Conservation (phyloP, 2,797 vertebrate species). For the Rhinogobio ventralis region DNA sequence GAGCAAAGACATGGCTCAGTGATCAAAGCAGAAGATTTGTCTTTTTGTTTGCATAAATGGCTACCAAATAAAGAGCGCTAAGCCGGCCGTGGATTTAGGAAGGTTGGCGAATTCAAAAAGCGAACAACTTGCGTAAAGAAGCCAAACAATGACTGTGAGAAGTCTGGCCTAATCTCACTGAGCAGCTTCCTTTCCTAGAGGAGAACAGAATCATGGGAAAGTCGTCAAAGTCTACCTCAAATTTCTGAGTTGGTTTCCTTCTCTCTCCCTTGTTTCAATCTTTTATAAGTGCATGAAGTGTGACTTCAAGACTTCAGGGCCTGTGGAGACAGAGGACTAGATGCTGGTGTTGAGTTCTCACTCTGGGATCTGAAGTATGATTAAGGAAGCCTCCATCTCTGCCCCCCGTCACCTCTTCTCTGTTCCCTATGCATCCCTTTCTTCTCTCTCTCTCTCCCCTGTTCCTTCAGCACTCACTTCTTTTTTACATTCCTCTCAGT, state of each 20-base stretch:
- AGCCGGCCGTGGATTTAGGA: slow-evolving; percentile 54
- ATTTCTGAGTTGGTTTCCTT: slow-evolving; percentile 36
- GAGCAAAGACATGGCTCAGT: slow-evolving; percentile 65
- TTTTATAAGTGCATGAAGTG: slow-evolving; percentile 28
- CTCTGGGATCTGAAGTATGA: slow-evolving; percentile 55
- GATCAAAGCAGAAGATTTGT: slow-evolving; percentile 77
- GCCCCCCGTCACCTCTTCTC: slow-evolving; percentile 30
- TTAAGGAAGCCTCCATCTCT: slow-evolving; percentile 56
- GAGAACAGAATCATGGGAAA: slow-evolving; percentile 52
- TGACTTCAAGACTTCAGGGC: slow-evolving; percentile 46
- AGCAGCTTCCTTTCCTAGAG: slow-evolving; percentile 63
- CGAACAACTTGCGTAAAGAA: slow-evolving; percentile 64
- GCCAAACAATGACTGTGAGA: slow-evolving; percentile 58
- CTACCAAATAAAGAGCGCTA: slow-evolving; percentile 60
- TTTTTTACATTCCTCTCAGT: slow-evolving; percentile 49
- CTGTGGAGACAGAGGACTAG: slow-evolving; percentile 62
- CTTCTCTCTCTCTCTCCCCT: neutral
- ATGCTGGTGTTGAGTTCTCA: slow-evolving; percentile 41
- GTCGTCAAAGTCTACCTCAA: slow-evolving; percentile 53
- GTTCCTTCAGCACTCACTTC: slow-evolving; percentile 3
- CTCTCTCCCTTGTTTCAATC: slow-evolving; percentile 22
- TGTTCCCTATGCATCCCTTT: slow-evolving; percentile 26
- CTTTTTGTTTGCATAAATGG: slow-evolving; percentile 75
- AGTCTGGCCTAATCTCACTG: slow-evolving; percentile 73
- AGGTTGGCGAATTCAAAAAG: slow-evolving; percentile 35